These are phyloP conservation scores for Leptopilina syphax DNA, from an alignment of 2,888 invertebrate species.

Conservation along the genomic window DNA sequence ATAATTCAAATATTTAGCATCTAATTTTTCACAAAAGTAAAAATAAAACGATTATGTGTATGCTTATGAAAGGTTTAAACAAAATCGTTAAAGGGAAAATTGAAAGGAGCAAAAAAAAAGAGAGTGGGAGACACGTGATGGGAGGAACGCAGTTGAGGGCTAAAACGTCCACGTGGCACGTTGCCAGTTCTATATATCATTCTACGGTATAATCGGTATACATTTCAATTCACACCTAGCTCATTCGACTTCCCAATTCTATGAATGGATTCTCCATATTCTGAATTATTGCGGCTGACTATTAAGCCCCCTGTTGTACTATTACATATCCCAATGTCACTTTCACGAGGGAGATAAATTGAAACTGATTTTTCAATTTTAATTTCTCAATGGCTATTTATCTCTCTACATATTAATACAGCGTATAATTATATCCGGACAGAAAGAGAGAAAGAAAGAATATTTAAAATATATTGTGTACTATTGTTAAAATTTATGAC, in stretches of 20 bases:
- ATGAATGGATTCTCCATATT: conserved; percentile 35
- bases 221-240: conserved; percentile 63
- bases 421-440: not conserved
- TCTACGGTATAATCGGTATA: conserved; percentile 70
- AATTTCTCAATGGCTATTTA: not conserved
- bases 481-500: not conserved
- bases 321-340: conserved; percentile 28
- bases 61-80: not conserved
- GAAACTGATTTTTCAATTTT: not conserved
- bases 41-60: not conserved
- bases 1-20: no score
- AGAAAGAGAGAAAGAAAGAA: not conserved
- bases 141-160: conserved; percentile 31
- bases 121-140: conserved; percentile 35
- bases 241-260: conserved; percentile 62
- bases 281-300: conserved; percentile 35
- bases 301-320: conserved; percentile 27
- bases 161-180: conserved; percentile 66
- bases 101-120: conserved; percentile 11
- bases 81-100: not conserved
- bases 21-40: no score
- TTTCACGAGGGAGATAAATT: conserved; percentile 22
- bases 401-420: not conserved
- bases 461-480: not conserved
- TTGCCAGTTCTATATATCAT: conserved; percentile 70